Evolutionary conservation across 2,888 invertebrate species (phyloP), one percentile per base, ranked within the genome.

Genomic region (Apotomis capreana): DNA sequence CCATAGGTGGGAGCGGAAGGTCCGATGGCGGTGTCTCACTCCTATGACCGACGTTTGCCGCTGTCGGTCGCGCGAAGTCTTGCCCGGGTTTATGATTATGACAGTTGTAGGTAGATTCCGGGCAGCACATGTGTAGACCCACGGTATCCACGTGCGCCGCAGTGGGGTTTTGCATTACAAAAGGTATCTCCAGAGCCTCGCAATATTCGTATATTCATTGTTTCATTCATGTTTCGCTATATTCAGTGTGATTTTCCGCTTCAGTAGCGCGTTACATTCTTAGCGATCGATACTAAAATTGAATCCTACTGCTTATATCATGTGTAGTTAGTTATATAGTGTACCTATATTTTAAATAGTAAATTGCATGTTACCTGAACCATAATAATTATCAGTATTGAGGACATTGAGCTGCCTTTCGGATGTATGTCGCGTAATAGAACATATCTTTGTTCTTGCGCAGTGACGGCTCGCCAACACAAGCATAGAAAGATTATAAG

Each of bases 311-410:
- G 54, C 54, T 15, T 55, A 15, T 40, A 63, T 44, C n/a, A 40
- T 54, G 6, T 64, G 4, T 44, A 64, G 12, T 44, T 44, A 54
- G 52, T 52, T 44, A 26, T 44, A 15, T 62, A n/a, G 63, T 59
- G 59, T 70, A 49, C 49, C 9, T 49, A 54, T 60, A 52, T 70
- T 60, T 65, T 54, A 60, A 70, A 64, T 67, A 71, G 40, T 62
- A 13, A 58, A 68, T 68, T 72, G 71, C 71, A 72, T 68, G 71
- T 72, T 72, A 72, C 71, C 71, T 68, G 71, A 72, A 68, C 58
- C 68, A 62, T 57, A 63, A 68, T 63, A n/a, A 40, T 40, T 40
- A 63, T 68, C 68, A 68, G 68, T 68, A 62, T 72, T 57, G 37
- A 68, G 15, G 52, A 55, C 52, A 68, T 72, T 49, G n/a, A 72